Percentiles rank a stretch among this genome's conserved stretches.
These are phyloP conservation scores for Cerastoderma edule DNA, from an alignment of 2,888 invertebrate genomes.

Conservation along the genomic window DNA sequence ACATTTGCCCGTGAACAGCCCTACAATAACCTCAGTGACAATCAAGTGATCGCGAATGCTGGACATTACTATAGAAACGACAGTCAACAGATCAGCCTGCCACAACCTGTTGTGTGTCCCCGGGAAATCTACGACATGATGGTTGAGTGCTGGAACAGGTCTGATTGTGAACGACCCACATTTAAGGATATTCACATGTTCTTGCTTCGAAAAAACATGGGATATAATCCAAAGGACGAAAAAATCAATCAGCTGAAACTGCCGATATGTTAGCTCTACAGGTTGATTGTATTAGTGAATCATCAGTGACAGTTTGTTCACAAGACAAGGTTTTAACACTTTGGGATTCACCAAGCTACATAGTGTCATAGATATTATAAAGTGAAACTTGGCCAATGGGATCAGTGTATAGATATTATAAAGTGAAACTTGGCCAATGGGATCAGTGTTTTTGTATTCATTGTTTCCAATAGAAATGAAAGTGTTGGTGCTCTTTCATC, in stretches of 20 bases:
- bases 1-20: slow-evolving; percentile 91
- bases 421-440: no score
- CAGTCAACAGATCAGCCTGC: slow-evolving; percentile 87
- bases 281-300: no score
- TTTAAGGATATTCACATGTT: slow-evolving; percentile 95
- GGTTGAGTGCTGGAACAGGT: slow-evolving; percentile 95
- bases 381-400: no score
- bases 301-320: no score
- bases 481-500: no score
- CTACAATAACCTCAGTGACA: slow-evolving; percentile 90
- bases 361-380: no score
- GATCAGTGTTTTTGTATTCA: no score
- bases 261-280: slow-evolving; percentile 79
- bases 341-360: no score
- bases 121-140: slow-evolving; percentile 95
- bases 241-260: slow-evolving; percentile 78
- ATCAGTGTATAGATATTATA: no score
- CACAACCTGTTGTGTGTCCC: slow-evolving; percentile 91
- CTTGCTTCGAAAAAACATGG: slow-evolving; percentile 86
- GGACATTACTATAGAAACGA: slow-evolving; percentile 90
- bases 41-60: slow-evolving; percentile 92
- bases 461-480: no score
- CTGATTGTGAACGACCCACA: slow-evolving; percentile 91
- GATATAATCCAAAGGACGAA: slow-evolving; percentile 83
- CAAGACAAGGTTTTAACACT: no score